Evolutionary conservation across 2,113 vertebrate species (phyloP).

Genomic region (Enhydra lutris): DNA sequence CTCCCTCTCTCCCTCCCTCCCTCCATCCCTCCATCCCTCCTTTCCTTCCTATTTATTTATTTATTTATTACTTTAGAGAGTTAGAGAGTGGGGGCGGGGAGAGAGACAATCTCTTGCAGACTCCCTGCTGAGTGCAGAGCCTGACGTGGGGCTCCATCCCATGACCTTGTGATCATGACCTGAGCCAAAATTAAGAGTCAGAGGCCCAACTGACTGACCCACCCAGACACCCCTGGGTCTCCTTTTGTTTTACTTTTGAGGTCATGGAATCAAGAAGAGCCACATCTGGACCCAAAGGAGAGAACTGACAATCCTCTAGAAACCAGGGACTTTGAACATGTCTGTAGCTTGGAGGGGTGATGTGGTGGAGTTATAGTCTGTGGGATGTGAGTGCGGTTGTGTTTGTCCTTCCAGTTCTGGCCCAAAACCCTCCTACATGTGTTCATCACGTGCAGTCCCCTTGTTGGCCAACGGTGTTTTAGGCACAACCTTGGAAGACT

Average conservation of each 20-base stretch:
- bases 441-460: accelerated
- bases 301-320: accelerated
- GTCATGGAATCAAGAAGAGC: neutral
- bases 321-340: accelerated
- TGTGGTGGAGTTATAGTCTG: accelerated
- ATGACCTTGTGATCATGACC: neutral
- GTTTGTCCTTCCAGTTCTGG: neutral
- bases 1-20: too few species aligned
- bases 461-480: accelerated
- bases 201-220: neutral
- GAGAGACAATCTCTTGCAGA: neutral
- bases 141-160: neutral
- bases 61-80: neutral
- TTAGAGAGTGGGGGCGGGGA: neutral
- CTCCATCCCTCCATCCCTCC: accelerated
- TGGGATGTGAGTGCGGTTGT: accelerated
- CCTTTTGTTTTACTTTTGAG: neutral
- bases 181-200: neutral
- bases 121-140: neutral
- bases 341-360: accelerated
- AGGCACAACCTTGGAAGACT: too few species aligned
- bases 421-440: accelerated
- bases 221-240: neutral
- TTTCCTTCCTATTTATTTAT: neutral
- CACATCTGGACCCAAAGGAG: too few species aligned